Base-by-base conservation (phyloP, 2,113 vertebrate genomes). In the Orycteropus afer region DNA sequence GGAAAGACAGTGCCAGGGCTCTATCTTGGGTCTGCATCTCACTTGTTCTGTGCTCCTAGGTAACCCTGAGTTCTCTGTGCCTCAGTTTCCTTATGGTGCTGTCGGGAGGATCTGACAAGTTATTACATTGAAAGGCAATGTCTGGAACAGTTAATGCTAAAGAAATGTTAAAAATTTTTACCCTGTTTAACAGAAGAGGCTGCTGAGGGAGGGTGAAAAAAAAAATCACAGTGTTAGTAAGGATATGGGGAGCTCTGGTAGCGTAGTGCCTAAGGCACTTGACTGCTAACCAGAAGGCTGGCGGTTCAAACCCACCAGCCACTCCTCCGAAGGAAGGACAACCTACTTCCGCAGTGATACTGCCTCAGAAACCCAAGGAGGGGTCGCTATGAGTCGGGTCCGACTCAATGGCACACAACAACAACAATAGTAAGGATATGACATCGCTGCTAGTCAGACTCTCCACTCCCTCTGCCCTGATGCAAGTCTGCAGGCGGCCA, bases 401-500 rank as follows among this genome's bases (percentile, higher is more conserved):
- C n/a, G n/a, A n/a, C n/a, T n/a, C n/a, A n/a, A n/a, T 53, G 51
- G 51, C 51, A 8, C 51, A 8, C 15, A 61, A 73, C 45, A 32
- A 7, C 47, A 1, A 23, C n/a, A n/a, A n/a, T n/a, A n/a, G 15
- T 1, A 1, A 42, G 34, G 45, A 3, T 25, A 20, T 29, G 37
- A 32, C 51, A 3, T 5, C 1, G 1, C 42, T 3, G n/a, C 4
- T 0, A 11, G 0, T 11, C n/a, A 0, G 1, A 0, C 0, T 1
- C 8, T 47, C 53, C 47, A 3, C 25, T 37, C n/a, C 5, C 34
- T 14, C 18, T 7, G 92, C 63, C n/a, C 61, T 11, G 12, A 17
- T 0, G 0, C 2, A 34, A 23, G 42, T 11, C 59, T 9, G 7
- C 10, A 3, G 1, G 22, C 0, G 8, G 80, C 69, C 96, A 81